phyloP scores from a whole-genome alignment of 1,140 invertebrate species.

The Adelges cooleyi region DNA sequence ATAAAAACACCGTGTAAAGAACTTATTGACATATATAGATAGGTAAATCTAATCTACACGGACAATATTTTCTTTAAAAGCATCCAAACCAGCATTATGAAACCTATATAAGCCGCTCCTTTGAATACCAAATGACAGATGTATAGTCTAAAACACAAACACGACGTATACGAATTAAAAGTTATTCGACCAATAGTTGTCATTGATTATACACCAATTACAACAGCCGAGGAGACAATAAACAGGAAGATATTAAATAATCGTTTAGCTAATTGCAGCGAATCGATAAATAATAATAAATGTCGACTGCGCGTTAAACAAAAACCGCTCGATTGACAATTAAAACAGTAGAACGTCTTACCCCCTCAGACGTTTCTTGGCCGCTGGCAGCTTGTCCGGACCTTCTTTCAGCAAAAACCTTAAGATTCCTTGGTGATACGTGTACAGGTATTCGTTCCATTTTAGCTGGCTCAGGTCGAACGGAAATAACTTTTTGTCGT shows the following conservation, averaged over 20 bases:
- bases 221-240: too few species aligned
- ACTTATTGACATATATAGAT: too few species aligned
- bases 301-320: too few species aligned
- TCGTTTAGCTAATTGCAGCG: too few species aligned
- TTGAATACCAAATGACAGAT: constrained; percentile 20
- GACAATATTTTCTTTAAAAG: constrained; percentile 6
- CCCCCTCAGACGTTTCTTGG: constrained; percentile 11
- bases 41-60: background rate
- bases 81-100: constrained; percentile 1
- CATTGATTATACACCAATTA: too few species aligned
- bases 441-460: constrained; percentile 63
- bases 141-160: constrained; percentile 3
- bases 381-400: constrained; percentile 2
- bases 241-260: too few species aligned
- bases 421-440: constrained; percentile 14
- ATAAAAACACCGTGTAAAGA: too few species aligned
- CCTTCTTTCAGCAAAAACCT: constrained; percentile 23
- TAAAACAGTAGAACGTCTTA: background rate
- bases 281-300: too few species aligned
- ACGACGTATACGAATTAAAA: background rate
- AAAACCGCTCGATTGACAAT: too few species aligned
- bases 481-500: constrained; percentile 54
- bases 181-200: too few species aligned
- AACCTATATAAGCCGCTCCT: background rate
- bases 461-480: constrained; percentile 68